phyloP scores from a whole-genome alignment of 2,888 invertebrate species.

The Hirtodrosophila alboralis region DNA sequence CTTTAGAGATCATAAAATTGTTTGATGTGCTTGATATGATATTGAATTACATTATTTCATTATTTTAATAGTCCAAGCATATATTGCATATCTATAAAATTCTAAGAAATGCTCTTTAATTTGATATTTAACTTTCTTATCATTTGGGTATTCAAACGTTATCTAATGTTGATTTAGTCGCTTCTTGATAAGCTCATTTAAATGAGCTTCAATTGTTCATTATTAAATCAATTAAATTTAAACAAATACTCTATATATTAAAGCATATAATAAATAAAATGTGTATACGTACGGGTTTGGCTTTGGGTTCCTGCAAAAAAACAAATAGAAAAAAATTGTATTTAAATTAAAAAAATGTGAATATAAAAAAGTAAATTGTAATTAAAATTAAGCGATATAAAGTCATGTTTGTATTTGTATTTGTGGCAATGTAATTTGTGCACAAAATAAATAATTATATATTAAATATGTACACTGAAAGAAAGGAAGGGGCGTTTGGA shows the following conservation, averaged over 20 bases:
- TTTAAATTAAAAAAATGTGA: conserved; percentile 39
- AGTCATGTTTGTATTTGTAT: too few species aligned
- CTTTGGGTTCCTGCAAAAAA: conserved; percentile 80
- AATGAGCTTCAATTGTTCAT: conserved; percentile 7
- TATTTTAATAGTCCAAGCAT: too few species aligned
- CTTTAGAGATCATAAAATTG: too few species aligned
- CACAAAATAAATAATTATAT: not conserved
- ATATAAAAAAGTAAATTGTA: conserved; percentile 20
- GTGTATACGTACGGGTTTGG: conserved; percentile 79
- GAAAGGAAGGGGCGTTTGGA: too few species aligned
- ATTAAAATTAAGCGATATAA: conserved; percentile 14
- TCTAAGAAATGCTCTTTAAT: not conserved
- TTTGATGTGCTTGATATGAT: not conserved
- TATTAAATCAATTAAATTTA: too few species aligned
- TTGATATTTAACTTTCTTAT: conserved; percentile 14
- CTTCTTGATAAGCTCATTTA: conserved; percentile 13
- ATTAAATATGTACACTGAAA: too few species aligned
- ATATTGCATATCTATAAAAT: not conserved
- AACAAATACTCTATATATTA: too few species aligned
- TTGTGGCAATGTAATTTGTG: not conserved
- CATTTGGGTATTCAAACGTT: not conserved
- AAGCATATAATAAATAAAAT: conserved; percentile 25
- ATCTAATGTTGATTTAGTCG: conserved; percentile 15
- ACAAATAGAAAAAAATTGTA: conserved; percentile 30
- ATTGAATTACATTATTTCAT: not conserved